Percentiles rank a stretch among this genome's conserved stretches.
Evolutionary conservation across 2,888 invertebrate species (phyloP).

Genomic region (Mesopsocus fuscifrons): DNA sequence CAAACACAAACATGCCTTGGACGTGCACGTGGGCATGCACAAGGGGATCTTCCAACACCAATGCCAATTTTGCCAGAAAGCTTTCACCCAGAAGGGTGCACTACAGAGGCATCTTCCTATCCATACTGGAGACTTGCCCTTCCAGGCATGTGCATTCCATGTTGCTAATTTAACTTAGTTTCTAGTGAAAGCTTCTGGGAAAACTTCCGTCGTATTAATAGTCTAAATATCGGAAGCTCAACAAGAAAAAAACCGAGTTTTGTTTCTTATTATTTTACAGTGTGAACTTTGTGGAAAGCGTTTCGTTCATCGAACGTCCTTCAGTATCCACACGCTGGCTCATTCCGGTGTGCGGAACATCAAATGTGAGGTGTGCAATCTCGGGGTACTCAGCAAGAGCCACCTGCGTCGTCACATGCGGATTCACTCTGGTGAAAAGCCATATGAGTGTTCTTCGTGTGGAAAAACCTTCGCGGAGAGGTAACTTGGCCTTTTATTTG

Average conservation of each 20-base stretch:
- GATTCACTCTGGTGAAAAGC: constrained; percentile 6
- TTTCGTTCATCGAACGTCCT: constrained; percentile 14
- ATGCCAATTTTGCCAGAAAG: constrained; percentile 36
- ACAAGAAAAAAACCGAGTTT: too few relatives aligned
- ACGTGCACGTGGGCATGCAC: constrained; percentile 39
- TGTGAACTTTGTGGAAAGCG: constrained; percentile 8
- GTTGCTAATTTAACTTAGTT: too few relatives aligned
- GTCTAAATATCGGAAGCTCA: too few relatives aligned
- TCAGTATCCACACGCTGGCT: constrained; percentile 17
- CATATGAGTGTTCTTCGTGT: constrained; percentile 6
- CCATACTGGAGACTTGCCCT: constrained; percentile 38
- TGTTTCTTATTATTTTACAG: too few relatives aligned
- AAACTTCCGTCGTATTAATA: too few relatives aligned
- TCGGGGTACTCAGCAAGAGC: constrained; percentile 16
- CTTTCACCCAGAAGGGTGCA: constrained; percentile 40
- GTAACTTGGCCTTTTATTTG: constrained; percentile 1
- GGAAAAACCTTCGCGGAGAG: constrained; percentile 8
- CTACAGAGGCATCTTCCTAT: constrained; percentile 39
- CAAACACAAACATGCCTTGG: constrained; percentile 39
- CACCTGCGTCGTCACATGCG: constrained; percentile 7
- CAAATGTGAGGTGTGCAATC: constrained; percentile 16
- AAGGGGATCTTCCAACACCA: constrained; percentile 29
- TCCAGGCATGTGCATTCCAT: constrained; percentile 17
- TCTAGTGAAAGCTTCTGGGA: too few relatives aligned
- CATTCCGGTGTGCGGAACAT: constrained; percentile 17